Base-by-base conservation (phyloP, 2,113 vertebrate genomes). In the Falco punctatus region DNA sequence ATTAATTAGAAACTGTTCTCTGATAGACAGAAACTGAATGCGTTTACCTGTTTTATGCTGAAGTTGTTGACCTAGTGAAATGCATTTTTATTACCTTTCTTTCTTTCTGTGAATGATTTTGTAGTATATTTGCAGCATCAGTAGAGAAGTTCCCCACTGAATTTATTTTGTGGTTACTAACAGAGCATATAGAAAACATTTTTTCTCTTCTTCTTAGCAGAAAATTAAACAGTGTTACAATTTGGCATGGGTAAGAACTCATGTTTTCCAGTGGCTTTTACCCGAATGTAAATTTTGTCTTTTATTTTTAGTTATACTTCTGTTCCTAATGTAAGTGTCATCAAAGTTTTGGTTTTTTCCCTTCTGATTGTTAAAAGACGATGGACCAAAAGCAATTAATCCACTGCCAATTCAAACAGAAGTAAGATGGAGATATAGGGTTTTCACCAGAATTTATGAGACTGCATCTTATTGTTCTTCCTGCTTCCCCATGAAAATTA, bases 141-240 rank as follows among this genome's bases (percentile, higher is more conserved):
- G 40, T 64, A 92, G 55, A 81, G 33, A 92, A 54, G 44, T 54
- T 96, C 88, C 70, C 90, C 28, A 49, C 35, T 92, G 88, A 73
- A 94, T 96, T 87, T 93, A 69, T 95, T 94, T 95, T 88, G 69
- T 69, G 86, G 95, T 95, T 95, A 93, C 46, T 90, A 81, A 48
- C 94, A 90, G 66, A 93, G 40, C 40, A 96, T 93, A 87, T 35
- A 93, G 38, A 91, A 96, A 19, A 3, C 12, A 54, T 81, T 84
- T 96, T 91, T 90, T 71, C 62, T 95, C 85, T 96, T 96, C 83
- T 94, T 94, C 81, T 73, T 96, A 95, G 90, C 95, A 97, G 95
- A 97, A 95, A 97, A 96, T 96, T 93, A 96, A 95, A 93, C 95
- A 95, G 89, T 92, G 86, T 95, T 86, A 92, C 32, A 86, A 70